Conservation (phyloP, 1,140 invertebrate genomes). For the Trichonephila clavata region DNA sequence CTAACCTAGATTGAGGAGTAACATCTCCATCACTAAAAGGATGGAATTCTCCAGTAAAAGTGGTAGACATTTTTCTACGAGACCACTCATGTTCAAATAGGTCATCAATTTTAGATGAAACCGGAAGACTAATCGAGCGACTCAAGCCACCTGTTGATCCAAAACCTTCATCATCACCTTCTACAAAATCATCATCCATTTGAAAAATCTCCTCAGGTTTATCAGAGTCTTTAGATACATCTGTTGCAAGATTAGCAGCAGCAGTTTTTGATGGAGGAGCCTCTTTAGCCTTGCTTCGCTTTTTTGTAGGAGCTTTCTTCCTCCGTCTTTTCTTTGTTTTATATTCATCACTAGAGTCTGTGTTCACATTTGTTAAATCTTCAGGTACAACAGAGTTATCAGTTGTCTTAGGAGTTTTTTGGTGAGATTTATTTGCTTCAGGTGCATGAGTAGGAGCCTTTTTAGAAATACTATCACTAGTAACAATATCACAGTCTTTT, state of each 20-base stretch:
- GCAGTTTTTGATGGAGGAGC: not conserved
- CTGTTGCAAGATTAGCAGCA: not conserved
- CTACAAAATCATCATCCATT: conserved; percentile 85
- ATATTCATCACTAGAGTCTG: conserved; percentile 72
- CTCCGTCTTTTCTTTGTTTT: conserved; percentile 52
- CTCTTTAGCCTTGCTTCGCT: conserved; percentile 61
- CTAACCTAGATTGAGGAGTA: conserved; percentile 85
- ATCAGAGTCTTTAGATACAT: not conserved
- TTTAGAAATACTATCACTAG: conserved; percentile 58
- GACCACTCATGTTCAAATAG: conserved; percentile 63
- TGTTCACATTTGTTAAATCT: conserved; percentile 34
- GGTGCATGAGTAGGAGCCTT: not conserved
- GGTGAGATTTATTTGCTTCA: not conserved
- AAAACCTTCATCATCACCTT: conserved; percentile 81
- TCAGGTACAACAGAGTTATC: not conserved
- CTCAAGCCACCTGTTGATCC: conserved; percentile 27
- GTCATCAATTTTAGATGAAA: conserved; percentile 29
- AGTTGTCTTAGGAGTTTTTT: not conserved
- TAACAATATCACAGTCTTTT: conserved; percentile 57
- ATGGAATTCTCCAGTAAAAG: conserved; percentile 85
- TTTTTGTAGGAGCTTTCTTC: conserved; percentile 57
- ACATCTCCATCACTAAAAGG: conserved; percentile 96
- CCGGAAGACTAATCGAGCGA: conserved; percentile 72
- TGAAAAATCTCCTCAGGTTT: conserved; percentile 80
- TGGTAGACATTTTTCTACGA: conserved; percentile 65